Conservation (phyloP, 2,888 invertebrate species). For the Lithophane semibrunnea region DNA sequence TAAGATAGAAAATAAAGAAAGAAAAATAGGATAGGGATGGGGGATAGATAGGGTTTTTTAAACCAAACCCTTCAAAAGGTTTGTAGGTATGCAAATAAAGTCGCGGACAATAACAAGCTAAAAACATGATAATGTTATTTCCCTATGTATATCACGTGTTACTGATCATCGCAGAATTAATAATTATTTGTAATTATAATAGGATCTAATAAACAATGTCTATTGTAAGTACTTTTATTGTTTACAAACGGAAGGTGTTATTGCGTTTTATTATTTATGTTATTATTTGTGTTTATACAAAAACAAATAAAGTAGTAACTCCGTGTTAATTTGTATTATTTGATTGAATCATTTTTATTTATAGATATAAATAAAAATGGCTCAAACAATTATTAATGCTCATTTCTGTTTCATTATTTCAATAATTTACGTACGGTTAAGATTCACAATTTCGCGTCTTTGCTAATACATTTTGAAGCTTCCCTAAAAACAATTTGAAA, state of each 20-base stretch:
- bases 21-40: too few relatives aligned
- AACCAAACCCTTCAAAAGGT: neutral
- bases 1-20: too few relatives aligned
- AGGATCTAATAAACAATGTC: constrained; percentile 14
- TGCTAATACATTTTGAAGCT: neutral
- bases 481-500: neutral
- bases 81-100: neutral
- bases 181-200: constrained; percentile 11
- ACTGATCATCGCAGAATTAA: constrained; percentile 18
- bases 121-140: constrained; percentile 3
- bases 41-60: neutral
- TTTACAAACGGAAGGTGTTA: constrained; percentile 13
- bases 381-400: too few relatives aligned
- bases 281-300: neutral
- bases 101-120: neutral
- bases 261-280: constrained; percentile 23
- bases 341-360: neutral
- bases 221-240: constrained; percentile 22
- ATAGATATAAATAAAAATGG: too few relatives aligned
- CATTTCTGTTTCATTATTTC: neutral
- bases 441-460: neutral
- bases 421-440: neutral
- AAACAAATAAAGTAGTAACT: neutral
- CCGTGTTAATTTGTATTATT: neutral
- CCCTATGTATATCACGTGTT: constrained; percentile 16